A percentile compares a stretch with the other conserved stretches of the same genome.
Evolutionary conservation across 2,888 invertebrate species (phyloP).

Genomic region (Leptopilina drosophilae): DNA sequence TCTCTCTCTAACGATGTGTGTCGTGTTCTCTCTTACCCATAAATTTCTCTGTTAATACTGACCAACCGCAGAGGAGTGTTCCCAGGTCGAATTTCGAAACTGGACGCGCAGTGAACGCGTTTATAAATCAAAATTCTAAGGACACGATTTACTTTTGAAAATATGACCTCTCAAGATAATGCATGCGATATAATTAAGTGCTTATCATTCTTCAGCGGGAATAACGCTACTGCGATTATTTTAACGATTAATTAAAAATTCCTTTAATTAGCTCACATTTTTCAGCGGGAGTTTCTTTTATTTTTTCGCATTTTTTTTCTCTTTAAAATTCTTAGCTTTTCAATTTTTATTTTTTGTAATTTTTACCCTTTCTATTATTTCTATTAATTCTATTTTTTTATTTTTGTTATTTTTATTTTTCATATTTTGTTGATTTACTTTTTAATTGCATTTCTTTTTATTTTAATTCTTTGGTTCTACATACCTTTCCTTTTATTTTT

Average conservation of each 20-base stretch:
- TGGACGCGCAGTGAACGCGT: conserved; percentile 11
- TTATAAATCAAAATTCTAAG: conserved; percentile 30
- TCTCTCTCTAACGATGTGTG: not conserved
- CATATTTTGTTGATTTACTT: no score
- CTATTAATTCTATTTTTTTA: no score
- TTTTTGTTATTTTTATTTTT: no score
- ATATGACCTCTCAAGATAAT: conserved; percentile 18
- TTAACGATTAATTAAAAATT: conserved; percentile 2
- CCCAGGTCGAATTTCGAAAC: conserved; percentile 30
- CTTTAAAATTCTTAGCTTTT: no score
- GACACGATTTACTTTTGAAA: conserved; percentile 21
- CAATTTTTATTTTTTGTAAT: no score
- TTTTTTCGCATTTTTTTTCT: no score
- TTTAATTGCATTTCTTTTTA: no score
- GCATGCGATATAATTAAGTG: not conserved
- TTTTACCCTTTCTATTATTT: no score
- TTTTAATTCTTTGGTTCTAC: no score
- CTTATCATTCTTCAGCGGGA: conserved; percentile 10
- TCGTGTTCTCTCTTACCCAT: conserved; percentile 21
- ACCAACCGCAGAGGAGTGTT: conserved; percentile 30
- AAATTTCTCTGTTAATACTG: conserved; percentile 34
- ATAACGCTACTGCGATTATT: no score
- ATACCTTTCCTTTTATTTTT: no score
- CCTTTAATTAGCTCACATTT: not conserved
- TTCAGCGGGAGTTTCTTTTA: no score